These are phyloP conservation scores for Papilio machaon DNA, from an alignment of 1,140 invertebrate genomes.

Conservation along the genomic window DNA sequence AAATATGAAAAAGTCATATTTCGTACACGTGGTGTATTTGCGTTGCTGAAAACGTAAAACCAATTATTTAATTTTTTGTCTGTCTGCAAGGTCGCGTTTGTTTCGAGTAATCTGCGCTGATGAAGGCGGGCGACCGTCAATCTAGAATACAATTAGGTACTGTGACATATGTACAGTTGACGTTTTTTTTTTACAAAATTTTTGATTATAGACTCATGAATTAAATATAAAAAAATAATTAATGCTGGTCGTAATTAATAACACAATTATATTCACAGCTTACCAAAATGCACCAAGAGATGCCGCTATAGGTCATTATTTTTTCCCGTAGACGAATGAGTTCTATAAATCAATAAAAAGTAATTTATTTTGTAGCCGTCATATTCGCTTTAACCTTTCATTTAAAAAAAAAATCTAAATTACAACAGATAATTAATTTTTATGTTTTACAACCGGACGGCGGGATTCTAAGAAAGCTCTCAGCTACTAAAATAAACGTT, in stretches of 20 bases:
- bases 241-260: neutral
- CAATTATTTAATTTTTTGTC: too few species aligned
- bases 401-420: slow-evolving; percentile 24
- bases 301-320: slow-evolving; percentile 3
- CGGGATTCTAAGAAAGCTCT: slow-evolving; percentile 45
- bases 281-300: neutral
- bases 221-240: neutral
- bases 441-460: slow-evolving; percentile 33
- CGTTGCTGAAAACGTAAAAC: too few species aligned
- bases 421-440: slow-evolving; percentile 37
- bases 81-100: too few species aligned
- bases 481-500: slow-evolving; percentile 61
- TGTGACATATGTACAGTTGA: neutral
- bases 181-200: neutral
- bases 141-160: too few species aligned
- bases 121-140: too few species aligned
- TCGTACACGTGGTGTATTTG: too few species aligned
- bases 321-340: slow-evolving; percentile 20
- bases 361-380: slow-evolving; percentile 14
- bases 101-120: too few species aligned
- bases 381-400: slow-evolving; percentile 28
- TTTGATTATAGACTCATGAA: neutral
- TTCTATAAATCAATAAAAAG: slow-evolving; percentile 24
- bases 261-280: neutral
- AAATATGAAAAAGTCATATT: too few species aligned